These are phyloP conservation scores for Corythornis madagascariensis DNA, from an alignment of 2,113 vertebrate species.

Conservation along the genomic window DNA sequence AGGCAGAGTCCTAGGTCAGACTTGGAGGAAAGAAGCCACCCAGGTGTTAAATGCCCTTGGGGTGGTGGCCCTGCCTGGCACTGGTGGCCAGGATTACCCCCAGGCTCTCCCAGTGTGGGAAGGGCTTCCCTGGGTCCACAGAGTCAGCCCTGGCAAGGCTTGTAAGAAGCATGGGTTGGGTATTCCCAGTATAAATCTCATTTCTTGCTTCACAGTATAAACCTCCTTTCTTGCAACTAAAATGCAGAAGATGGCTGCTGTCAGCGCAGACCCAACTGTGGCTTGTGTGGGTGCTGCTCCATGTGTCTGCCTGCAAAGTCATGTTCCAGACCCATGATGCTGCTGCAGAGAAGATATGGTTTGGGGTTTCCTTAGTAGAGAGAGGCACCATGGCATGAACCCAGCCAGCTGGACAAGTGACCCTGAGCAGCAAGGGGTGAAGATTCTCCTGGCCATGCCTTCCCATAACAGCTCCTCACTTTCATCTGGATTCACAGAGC, in stretches of 20 bases:
- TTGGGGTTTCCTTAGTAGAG: neutral
- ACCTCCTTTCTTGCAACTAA: neutral
- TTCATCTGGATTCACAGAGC: neutral
- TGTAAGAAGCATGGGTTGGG: neutral
- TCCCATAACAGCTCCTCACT: neutral
- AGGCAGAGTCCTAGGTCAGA: neutral
- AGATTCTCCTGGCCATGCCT: neutral
- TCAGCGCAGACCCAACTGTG: neutral
- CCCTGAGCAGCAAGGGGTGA: neutral
- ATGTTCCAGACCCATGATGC: accelerated
- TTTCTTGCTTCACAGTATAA: neutral
- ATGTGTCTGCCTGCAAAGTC: neutral
- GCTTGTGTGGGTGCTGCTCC: neutral
- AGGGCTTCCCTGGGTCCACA: neutral
- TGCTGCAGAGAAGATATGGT: neutral
- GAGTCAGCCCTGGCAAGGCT: neutral
- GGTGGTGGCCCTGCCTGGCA: neutral
- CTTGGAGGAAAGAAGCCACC: neutral
- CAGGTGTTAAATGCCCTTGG: neutral
- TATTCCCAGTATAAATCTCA: neutral
- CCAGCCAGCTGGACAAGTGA: neutral
- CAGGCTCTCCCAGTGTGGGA: neutral
- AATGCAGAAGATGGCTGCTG: neutral
- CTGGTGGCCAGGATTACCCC: neutral
- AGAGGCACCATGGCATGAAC: neutral